These are phyloP conservation scores for Drosophila azteca DNA, from an alignment of 1,140 invertebrate species.

Conservation along the genomic window DNA sequence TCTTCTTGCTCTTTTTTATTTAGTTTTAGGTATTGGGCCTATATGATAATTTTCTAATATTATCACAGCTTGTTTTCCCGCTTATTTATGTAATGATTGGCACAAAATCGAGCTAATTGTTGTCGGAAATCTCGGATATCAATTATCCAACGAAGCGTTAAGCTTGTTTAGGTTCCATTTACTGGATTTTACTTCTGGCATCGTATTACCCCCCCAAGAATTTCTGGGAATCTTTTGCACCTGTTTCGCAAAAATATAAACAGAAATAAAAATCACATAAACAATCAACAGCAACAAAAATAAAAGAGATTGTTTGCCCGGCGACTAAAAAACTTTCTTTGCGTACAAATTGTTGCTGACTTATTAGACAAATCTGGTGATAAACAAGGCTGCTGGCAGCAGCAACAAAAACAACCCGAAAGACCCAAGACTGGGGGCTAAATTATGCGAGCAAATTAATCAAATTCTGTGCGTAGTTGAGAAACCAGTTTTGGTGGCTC, in stretches of 20 bases:
- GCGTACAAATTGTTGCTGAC: constrained; percentile 42
- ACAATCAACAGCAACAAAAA: constrained; percentile 4
- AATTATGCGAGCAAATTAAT: constrained; percentile 70
- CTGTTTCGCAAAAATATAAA: constrained; percentile 45
- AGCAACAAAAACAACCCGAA: constrained; percentile 19
- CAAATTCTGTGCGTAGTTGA: constrained; percentile 64
- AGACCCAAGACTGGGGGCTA: constrained; percentile 18
- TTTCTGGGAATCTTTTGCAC: constrained; percentile 50
- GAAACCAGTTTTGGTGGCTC: constrained; percentile 58
- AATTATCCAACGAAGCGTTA: constrained; percentile 46
- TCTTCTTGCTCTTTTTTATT: too few species aligned
- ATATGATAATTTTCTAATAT: neutral
- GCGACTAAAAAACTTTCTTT: constrained; percentile 61
- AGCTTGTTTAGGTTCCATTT: constrained; percentile 50
- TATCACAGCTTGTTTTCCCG: constrained; percentile 1
- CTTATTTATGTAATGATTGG: constrained; percentile 11
- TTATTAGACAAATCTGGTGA: constrained; percentile 54
- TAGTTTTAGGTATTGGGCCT: too few species aligned
- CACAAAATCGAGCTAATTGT: neutral
- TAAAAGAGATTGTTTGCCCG: constrained; percentile 32
- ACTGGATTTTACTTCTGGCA: constrained; percentile 37
- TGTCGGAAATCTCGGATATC: constrained; percentile 15
- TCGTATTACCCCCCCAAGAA: constrained; percentile 30
- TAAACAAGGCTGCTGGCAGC: constrained; percentile 35
- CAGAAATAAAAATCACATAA: constrained; percentile 29